phyloP scores from a whole-genome alignment of 1,140 invertebrate species.

The Hycleus cichorii region DNA sequence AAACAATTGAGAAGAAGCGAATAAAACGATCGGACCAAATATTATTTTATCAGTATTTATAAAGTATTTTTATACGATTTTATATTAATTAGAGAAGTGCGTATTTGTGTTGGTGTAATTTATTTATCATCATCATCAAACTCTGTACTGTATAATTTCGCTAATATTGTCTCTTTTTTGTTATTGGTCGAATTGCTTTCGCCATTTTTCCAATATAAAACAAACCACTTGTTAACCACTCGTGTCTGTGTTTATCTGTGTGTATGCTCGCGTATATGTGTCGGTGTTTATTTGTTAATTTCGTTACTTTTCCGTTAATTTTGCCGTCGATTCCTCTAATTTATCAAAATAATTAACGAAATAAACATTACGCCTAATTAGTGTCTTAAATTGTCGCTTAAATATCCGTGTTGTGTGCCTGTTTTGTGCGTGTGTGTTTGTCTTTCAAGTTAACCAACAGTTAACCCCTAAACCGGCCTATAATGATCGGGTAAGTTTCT shows the following conservation, averaged over 20 bases:
- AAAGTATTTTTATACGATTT: slow-evolving; percentile 27
- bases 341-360: too few relatives aligned
- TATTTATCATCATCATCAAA: neutral
- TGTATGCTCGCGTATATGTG: slow-evolving; percentile 2
- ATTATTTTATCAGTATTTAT: slow-evolving; percentile 20
- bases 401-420: neutral
- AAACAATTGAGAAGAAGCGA: neutral
- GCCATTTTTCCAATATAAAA: slow-evolving; percentile 17
- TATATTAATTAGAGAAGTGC: slow-evolving; percentile 18
- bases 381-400: slow-evolving; percentile 17
- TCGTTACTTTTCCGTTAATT: neutral
- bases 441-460: neutral
- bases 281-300: neutral
- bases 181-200: slow-evolving; percentile 2
- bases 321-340: too few relatives aligned
- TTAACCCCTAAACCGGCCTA: slow-evolving; percentile 7
- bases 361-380: slow-evolving; percentile 1
- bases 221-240: slow-evolving; percentile 32
- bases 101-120: slow-evolving; percentile 23
- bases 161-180: slow-evolving; percentile 5
- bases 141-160: slow-evolving; percentile 7
- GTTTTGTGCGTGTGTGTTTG: neutral
- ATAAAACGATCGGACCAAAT: slow-evolving; percentile 22
- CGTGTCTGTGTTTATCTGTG: slow-evolving; percentile 16
- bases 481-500: slow-evolving; percentile 23